Evolutionary conservation across 2,113 vertebrate species (phyloP).

Genomic region (Brachyistius frenatus): DNA sequence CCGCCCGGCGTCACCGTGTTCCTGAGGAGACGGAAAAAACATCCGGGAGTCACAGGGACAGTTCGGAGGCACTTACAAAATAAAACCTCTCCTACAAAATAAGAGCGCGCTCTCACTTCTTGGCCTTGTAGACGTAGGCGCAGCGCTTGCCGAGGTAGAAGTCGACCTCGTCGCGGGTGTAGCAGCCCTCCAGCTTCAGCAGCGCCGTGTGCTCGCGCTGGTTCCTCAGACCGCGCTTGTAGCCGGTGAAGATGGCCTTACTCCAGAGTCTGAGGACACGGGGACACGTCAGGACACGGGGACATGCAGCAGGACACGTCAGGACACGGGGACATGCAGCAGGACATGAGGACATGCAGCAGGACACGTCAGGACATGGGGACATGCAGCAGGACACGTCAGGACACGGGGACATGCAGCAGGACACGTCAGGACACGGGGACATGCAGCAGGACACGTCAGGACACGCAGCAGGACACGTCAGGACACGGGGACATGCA

Average conservation of each 20-base stretch:
- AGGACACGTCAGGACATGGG: no score
- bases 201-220: constrained; percentile 97
- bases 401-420: neutral
- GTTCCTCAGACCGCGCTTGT: constrained; percentile 97
- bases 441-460: no score
- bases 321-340: neutral
- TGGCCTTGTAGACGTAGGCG: constrained; percentile 98
- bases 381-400: neutral
- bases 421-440: neutral
- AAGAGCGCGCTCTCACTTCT: constrained; percentile 87
- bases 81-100: no score
- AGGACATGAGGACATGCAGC: no score
- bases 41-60: neutral
- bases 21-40: constrained; percentile 70
- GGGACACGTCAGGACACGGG: neutral
- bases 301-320: neutral
- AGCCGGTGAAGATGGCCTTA: constrained; percentile 97
- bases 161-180: constrained; percentile 92
- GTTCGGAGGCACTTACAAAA: neutral
- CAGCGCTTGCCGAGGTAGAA: constrained; percentile 98
- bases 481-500: no score
- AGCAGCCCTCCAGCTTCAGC: constrained; percentile 96
- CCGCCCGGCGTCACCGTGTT: constrained; percentile 96
- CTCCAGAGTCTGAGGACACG: constrained; percentile 90
- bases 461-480: no score